A percentile compares a stretch with the other conserved stretches of the same genome.
Evolutionary conservation across 2,888 invertebrate species (phyloP).

Genomic region (Dendrolimus pini): DNA sequence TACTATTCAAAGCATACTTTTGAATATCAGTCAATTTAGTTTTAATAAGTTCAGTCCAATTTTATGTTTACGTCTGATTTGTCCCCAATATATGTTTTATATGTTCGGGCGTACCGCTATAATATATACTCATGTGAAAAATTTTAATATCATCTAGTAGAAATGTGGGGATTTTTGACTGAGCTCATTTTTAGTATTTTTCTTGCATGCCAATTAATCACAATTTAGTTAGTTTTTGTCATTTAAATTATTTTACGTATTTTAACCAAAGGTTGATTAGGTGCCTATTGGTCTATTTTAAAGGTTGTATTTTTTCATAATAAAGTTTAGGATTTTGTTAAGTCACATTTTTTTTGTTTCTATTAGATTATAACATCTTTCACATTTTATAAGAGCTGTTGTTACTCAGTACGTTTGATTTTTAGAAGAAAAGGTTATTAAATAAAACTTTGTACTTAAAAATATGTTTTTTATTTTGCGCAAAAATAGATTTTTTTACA

Average conservation of each 20-base stretch:
- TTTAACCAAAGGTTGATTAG: slow-evolving; percentile 36
- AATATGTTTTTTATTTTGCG: slow-evolving; percentile 19
- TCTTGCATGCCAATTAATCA: slow-evolving; percentile 6
- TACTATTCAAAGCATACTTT: too few species aligned
- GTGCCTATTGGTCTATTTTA: slow-evolving; percentile 18
- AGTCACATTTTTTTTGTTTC: slow-evolving; percentile 19
- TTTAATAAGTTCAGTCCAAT: too few species aligned
- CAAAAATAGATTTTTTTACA: slow-evolving; percentile 7
- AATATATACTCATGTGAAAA: too few species aligned
- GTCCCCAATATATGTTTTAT: too few species aligned
- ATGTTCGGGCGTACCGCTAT: too few species aligned
- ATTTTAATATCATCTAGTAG: too few species aligned
- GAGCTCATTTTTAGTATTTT: too few species aligned
- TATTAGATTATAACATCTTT: slow-evolving; percentile 22
- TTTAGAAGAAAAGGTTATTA: slow-evolving; percentile 48
- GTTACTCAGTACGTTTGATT: slow-evolving; percentile 41
- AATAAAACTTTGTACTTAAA: slow-evolving; percentile 47
- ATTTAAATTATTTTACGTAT: slow-evolving; percentile 25
- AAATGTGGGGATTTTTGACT: too few species aligned
- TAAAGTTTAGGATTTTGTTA: slow-evolving; percentile 24
- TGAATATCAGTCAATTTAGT: too few species aligned
- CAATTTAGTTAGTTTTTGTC: slow-evolving; percentile 19
- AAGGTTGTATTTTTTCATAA: slow-evolving; percentile 18
- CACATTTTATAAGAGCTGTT: slow-evolving; percentile 39
- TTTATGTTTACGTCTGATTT: too few species aligned